Conservation (phyloP, 2,888 invertebrate species). For the Cephus sareptanus region DNA sequence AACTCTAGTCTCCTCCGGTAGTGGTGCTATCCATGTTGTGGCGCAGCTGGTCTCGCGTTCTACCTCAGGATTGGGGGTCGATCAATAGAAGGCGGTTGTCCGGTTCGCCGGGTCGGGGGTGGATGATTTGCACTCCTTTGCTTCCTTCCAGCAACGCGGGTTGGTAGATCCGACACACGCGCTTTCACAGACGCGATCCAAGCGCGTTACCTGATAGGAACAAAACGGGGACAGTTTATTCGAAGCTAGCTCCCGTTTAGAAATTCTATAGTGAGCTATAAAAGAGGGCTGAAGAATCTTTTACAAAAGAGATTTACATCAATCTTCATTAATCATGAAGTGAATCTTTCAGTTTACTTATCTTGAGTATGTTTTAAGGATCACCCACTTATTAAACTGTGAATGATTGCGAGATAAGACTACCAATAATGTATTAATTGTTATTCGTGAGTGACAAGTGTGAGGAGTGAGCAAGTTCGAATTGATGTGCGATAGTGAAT, state of each 20-base stretch:
- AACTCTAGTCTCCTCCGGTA: not conserved
- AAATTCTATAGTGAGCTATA: not conserved
- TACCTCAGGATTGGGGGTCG: slow-evolving; percentile 31
- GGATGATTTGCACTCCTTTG: slow-evolving; percentile 29
- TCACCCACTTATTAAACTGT: not conserved
- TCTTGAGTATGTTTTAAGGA: not conserved
- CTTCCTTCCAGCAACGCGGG: slow-evolving; percentile 30
- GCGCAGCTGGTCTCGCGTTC: slow-evolving; percentile 47
- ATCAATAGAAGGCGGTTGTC: slow-evolving; percentile 44
- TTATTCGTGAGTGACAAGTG: not conserved
- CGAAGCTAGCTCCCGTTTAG: not conserved
- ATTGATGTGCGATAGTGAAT: not conserved
- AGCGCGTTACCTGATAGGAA: not conserved
- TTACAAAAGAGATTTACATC: not conserved
- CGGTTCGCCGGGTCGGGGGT: slow-evolving; percentile 21
- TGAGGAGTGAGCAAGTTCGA: not conserved
- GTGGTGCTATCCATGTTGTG: slow-evolving; percentile 21
- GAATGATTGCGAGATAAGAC: not conserved
- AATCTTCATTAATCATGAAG: not conserved
- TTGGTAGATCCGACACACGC: slow-evolving; percentile 32
- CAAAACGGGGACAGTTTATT: not conserved
- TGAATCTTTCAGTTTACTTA: not conserved
- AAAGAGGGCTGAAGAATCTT: not conserved
- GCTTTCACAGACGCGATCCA: slow-evolving; percentile 27
- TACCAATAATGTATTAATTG: not conserved